Base-by-base conservation (phyloP, 2,888 invertebrate genomes). In the Parapristionchus giblindavisi region DNA sequence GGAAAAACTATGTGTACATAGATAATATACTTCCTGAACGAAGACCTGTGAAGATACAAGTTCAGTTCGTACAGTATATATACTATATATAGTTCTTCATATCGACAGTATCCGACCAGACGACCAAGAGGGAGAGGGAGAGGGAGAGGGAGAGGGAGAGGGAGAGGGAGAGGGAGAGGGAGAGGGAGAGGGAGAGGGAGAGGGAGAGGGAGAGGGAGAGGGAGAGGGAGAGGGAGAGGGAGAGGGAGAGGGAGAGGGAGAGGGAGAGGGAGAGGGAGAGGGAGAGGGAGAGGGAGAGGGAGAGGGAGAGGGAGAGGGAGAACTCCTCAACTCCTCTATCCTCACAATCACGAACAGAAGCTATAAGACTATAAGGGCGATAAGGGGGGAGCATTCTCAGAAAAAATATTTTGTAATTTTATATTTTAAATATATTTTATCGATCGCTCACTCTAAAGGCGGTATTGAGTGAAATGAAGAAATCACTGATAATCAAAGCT, bases 131-230 rank as follows among this genome's bases (percentile, higher is more conserved):
- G 11, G n/a, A n/a, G 56, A 56, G 56, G 6, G 56, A 56, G 56
- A 56, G 11, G 29, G 56, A 14, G 56, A 14, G 6, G 6, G n/a
- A 14, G n/a, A 56, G n/a, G 6, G 56, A 56, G 6, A 61, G 61
- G 34, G 32, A 61, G 34, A 61, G 27, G 29, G 27, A 61, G 61
- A 11, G 61, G 34, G 61, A 29, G 61, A 61, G 17, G 34, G 61
- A 61, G 61, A 61, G 32, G 34, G 61, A 61, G n/a, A 29, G 27
- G 36, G 5, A 8, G 27, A 8, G 32, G 8, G 17, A 8, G 27
- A 29, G 61, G 11, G 61, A 61, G 5, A 11, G n/a, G 8, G n/a
- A 14, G 36, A 61, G 21, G n/a, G 61, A 34, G 27, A 61, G 36
- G 6, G n/a, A 27, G 6, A n/a, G 11, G 61, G 61, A 11, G 27